Conservation (phyloP, 1,140 invertebrate species). For the Drosophila melanogaster region Release_6_plus_ISO1_MT NT_033777.3:12834001-12834500, state of each 20-base stretch:
- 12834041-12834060: constrained; percentile 23
- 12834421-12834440: neutral
- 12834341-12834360: constrained; percentile 71
- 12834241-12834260: constrained; percentile 9
- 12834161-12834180: constrained; percentile 82
- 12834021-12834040: constrained; percentile 35
- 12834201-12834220: constrained; percentile 82
- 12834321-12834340: constrained; percentile 53
- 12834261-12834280: too few species aligned
- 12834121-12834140: constrained; percentile 69
- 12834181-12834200: constrained; percentile 83
- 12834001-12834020: neutral
- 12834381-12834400: constrained; percentile 75
- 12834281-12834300: neutral
- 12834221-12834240: constrained; percentile 72
- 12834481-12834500: constrained; percentile 66
- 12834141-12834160: constrained; percentile 82
- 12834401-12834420: constrained; percentile 21
- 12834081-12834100: constrained; percentile 18
- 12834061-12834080: constrained; percentile 13
- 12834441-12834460: neutral
- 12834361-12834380: constrained; percentile 65
- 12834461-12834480: constrained; percentile 40
- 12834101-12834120: constrained; percentile 51
- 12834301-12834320: neutral